phyloP scores from a whole-genome alignment of 2,797 vertebrate species.

The Crypturellus tataupa region DNA sequence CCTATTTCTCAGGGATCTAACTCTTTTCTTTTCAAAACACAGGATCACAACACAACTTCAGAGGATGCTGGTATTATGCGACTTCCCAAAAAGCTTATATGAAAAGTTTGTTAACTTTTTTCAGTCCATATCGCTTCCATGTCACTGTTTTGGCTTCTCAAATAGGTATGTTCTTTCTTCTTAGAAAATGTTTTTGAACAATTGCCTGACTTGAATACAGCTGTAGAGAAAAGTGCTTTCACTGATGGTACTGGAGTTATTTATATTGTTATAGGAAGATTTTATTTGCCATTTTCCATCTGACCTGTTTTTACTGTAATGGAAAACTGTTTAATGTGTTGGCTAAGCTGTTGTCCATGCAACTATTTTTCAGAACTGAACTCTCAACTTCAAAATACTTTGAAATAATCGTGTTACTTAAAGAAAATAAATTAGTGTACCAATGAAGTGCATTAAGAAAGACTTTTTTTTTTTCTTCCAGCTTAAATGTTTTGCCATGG shows the following conservation, averaged over 20 bases:
- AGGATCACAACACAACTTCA: slow-evolving; percentile 70
- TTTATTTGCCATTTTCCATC: neutral
- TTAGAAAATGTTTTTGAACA: neutral
- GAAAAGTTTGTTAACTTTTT: slow-evolving; percentile 64
- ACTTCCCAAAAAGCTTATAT: slow-evolving; percentile 55
- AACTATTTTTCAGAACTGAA: neutral
- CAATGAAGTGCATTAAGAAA: neutral
- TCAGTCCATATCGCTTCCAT: slow-evolving; percentile 58
- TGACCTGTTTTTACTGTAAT: neutral
- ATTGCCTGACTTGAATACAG: neutral
- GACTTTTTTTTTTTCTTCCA: neutral
- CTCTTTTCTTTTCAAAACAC: neutral
- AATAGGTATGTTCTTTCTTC: slow-evolving; percentile 45
- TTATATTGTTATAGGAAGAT: neutral
- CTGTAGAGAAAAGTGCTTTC: neutral
- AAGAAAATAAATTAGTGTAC: neutral
- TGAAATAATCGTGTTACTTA: accelerated
- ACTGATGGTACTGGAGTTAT: neutral
- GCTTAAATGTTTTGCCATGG: slow-evolving; percentile 83
- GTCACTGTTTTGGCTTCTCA: slow-evolving; percentile 61
- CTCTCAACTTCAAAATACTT: neutral
- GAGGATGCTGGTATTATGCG: slow-evolving; percentile 71
- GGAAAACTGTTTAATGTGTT: neutral
- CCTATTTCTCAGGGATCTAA: neutral
- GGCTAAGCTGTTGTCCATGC: neutral